Percentiles rank a stretch among this genome's conserved stretches.
Conservation (phyloP, 2,113 vertebrate genomes). For the Salvelinus fontinalis region DNA sequence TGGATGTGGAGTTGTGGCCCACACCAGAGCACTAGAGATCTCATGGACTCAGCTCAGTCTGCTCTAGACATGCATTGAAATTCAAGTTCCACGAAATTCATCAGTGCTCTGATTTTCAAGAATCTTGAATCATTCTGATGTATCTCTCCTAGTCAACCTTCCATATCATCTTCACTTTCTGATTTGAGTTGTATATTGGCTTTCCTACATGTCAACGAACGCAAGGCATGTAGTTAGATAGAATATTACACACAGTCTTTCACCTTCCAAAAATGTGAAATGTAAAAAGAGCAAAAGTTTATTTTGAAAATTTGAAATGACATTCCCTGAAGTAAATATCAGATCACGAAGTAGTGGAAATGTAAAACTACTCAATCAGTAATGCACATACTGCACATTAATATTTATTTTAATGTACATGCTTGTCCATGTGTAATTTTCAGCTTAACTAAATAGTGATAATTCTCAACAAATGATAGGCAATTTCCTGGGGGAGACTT, state of each 20-base stretch:
- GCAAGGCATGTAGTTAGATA: too few species aligned
- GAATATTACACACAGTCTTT: too few species aligned
- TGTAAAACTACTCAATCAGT: too few species aligned
- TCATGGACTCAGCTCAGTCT: slow-evolving; percentile 50
- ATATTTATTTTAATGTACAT: neutral
- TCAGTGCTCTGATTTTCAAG: slow-evolving; percentile 7
- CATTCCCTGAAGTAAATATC: too few species aligned
- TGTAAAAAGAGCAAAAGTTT: too few species aligned
- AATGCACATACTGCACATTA: too few species aligned
- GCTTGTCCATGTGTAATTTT: neutral
- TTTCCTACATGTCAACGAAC: too few species aligned
- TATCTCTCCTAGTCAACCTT: too few species aligned
- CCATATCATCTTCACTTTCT: neutral
- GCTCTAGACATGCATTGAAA: slow-evolving; percentile 33
- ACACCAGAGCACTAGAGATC: slow-evolving; percentile 30
- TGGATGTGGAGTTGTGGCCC: slow-evolving; percentile 67
- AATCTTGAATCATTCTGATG: slow-evolving; percentile 9
- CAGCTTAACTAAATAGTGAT: neutral
- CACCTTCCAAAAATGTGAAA: too few species aligned
- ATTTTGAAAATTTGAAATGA: too few species aligned
- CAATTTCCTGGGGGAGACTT: slow-evolving; percentile 41
- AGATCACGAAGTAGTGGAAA: too few species aligned
- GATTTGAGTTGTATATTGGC: neutral
- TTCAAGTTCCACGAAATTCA: slow-evolving; percentile 28
- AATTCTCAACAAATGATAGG: slow-evolving; percentile 51